Evolutionary conservation across 2,888 invertebrate species (phyloP), one percentile per base, ranked within the genome.

Genomic region (Eristalis tenax): DNA sequence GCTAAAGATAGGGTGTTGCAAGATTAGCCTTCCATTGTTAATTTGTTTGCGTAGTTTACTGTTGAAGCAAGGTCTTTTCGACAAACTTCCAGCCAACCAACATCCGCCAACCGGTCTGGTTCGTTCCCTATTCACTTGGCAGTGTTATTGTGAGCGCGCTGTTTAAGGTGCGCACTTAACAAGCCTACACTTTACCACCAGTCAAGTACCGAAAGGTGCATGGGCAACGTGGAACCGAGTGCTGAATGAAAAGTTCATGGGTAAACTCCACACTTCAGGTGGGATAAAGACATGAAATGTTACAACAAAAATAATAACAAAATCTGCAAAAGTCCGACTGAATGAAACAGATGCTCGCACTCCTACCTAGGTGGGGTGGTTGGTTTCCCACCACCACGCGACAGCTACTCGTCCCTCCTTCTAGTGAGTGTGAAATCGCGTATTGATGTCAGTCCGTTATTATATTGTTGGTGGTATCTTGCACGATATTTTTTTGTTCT

Each of bases 401-500:
- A 43, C 56, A 4, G 32, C 43, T 57, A 77, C 59, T 56, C 56
- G 56, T 75, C 35, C 28, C 56, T 73, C 43, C 57, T 68, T 28
- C 56, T 64, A 77, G 69, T 77, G 85, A 78, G 77, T 78, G 77
- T 69, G 82, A 86, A 86, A 86, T 82, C 57, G 77, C 82, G 82
- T 86, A 86, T 86, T 86, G 82, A 77, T 86, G 85, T 86, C 85
- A 86, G 82, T 73, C 73, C 74, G 77, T 86, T 82, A 69, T 75
- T 65, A 35, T 38, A 59, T 75, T 75, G 38, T 38, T 38, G 38
- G 13, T 38, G 38, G 38, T 11, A 38, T 38, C 38, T 38, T 38
- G 38, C 38, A 38, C 38, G 13, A 38, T 38, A 43, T 71, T 59
- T 56, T 66, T 50, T 50, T 69, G n/a, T 65, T 5, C 32, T 56